These are phyloP conservation scores for Ips typographus DNA, from an alignment of 1,140 invertebrate species.

Conservation along the genomic window DNA sequence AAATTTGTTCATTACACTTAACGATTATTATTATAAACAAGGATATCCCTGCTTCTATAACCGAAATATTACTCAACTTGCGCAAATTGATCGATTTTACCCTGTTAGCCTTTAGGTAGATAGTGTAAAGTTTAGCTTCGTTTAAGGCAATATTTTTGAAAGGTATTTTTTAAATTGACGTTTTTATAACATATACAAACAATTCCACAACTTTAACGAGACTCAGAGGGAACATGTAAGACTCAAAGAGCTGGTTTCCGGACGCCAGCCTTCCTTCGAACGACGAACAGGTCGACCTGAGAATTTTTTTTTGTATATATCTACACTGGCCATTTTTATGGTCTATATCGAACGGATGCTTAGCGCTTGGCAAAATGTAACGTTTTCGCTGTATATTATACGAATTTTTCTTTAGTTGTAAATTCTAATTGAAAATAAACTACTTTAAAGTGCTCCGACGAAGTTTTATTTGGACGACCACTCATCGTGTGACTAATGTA, in stretches of 20 bases:
- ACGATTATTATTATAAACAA: slow-evolving; percentile 23
- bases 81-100: slow-evolving; percentile 23
- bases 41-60: slow-evolving; percentile 33
- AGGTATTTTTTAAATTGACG: slow-evolving; percentile 30
- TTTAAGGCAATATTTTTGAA: slow-evolving; percentile 37
- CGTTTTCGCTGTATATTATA: slow-evolving; percentile 30
- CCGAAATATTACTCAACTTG: slow-evolving; percentile 7
- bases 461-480: neutral
- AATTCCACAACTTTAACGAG: slow-evolving; percentile 29
- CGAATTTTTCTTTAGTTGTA: slow-evolving; percentile 35
- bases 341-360: slow-evolving; percentile 42
- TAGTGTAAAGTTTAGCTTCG: slow-evolving; percentile 33
- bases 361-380: slow-evolving; percentile 39
- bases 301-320: slow-evolving; percentile 45
- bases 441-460: neutral
- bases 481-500: neutral
- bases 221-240: slow-evolving; percentile 1
- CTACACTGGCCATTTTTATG: slow-evolving; percentile 45
- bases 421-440: slow-evolving; percentile 15
- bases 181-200: slow-evolving; percentile 37
- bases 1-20: slow-evolving; percentile 31
- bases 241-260: slow-evolving; percentile 16
- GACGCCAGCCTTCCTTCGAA: slow-evolving; percentile 37
- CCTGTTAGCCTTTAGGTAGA: neutral
- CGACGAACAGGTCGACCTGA: slow-evolving; percentile 43